These are phyloP conservation scores for Temnopleurus reevesii DNA, from an alignment of 53 echinoderm and acorn worm genomes.

Conservation along the genomic window DNA sequence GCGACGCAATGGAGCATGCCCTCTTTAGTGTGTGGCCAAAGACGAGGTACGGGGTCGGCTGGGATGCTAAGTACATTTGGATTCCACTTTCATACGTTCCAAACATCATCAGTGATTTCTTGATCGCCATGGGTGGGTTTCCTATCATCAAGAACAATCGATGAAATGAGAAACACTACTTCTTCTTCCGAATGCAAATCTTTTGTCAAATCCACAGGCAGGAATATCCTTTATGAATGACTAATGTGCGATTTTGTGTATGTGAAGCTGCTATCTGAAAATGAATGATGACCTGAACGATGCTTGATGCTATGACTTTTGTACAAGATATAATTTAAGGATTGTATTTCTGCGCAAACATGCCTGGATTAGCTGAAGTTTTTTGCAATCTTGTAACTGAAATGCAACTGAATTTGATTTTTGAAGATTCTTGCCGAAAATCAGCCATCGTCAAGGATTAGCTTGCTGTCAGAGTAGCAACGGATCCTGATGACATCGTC, in stretches of 20 bases:
- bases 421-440: no score
- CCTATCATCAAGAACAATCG: conserved; percentile 43
- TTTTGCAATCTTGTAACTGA: no score
- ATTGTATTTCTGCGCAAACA: no score
- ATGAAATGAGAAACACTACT: background rate
- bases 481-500: no score
- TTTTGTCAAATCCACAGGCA: background rate
- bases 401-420: no score
- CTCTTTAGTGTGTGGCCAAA: conserved; percentile 61
- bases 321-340: no score
- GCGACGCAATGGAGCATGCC: conserved; percentile 67
- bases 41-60: conserved; percentile 67
- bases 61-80: conserved; percentile 64
- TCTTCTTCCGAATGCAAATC: background rate
- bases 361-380: no score
- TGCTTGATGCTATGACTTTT: no score
- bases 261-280: background rate
- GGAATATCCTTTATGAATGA: no score
- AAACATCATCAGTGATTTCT: conserved; percentile 40
- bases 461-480: no score
- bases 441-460: no score
- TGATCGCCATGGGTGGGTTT: conserved; percentile 39
- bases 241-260: background rate
- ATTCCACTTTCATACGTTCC: conserved; percentile 66
- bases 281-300: background rate